Base-by-base conservation (phyloP, 2,888 invertebrate species). In the Heliconius sara region DNA sequence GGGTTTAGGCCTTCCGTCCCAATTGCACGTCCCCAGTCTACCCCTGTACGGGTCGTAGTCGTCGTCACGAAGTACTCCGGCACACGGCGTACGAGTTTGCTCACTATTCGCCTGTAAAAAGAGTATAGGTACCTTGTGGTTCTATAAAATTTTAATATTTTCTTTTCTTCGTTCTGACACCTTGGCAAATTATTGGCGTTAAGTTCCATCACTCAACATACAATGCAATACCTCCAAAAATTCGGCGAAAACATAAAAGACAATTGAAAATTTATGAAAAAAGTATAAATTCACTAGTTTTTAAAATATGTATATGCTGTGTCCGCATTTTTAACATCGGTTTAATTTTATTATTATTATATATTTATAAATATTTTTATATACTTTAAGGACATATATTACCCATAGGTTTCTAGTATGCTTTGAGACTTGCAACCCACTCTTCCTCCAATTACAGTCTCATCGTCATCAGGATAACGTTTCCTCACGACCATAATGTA, bases 41-140 rank as follows among this genome's bases (percentile, higher is more conserved):
- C n/a, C 73, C 0, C 77, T 30, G 66, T 88, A 89, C 0, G 82
- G 80, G 16, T 30, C 79, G 76, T 91, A 91, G 52, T 89, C 86
- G 0, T 0, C 0, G 0, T 82, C 30, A 0, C 71, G 68, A 0
- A 90, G 84, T 0, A 91, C 86, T 0, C 91, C 91, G n/a, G n/a
- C n/a, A n/a, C n/a, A n/a, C n/a, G n/a, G n/a, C n/a, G n/a, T 0
- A 90, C 90, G 0, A 89, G 76, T 10, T 76, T 70, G 1, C 81
- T 25, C 7, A 88, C 85, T 73, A 89, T 88, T 30, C 83, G 72
- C 0, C 89, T 89, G 82, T 82, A 84, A 78, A 63, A 65, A 60
- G 39, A 57, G 67, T 60, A 16, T 25, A 43, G 27, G n/a, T 1
- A 39, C 1, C 10, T 16, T 4, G 39, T 19, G 52, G 7, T 19